Evolutionary conservation across 2,113 vertebrate genomes (phyloP), one percentile per base, ranked within the genome.

Genomic region (Chroicocephalus ridibundus): DNA sequence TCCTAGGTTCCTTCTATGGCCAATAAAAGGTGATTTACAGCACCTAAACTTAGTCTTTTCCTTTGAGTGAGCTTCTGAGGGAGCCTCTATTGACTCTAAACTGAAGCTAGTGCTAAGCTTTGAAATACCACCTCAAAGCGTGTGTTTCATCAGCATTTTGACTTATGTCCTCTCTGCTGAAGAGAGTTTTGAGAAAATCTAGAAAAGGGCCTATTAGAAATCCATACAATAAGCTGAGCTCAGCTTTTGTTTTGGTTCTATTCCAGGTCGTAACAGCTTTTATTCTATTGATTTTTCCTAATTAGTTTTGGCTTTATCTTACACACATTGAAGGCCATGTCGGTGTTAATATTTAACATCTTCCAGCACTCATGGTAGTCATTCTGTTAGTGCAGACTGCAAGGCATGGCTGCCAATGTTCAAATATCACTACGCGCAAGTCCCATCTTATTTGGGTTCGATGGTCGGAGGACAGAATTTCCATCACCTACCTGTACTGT

Each of bases 231-330:
- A 51, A 76, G 18, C 27, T 92, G 62, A 95, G 17, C 4, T 92
- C 79, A 84, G 65, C 26, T 90, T 83, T 83, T n/a, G 1, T 38
- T 88, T 86, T 92, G 16, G 12, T 78, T 82, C 61, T 64, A 26
- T 64, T 92, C 54, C 44, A 62, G 71, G 20, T 65, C 3, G 0
- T 25, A 89, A 68, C 64, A 85, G 64, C 44, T 86, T 94, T 82
- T 65, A 60, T 86, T 78, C n/a, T 38, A 95, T 69, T 66, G 80
- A 88, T 71, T 88, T 93, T 92, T 93, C 60, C 81, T 92, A 95
- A 90, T 82, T 80, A 88, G 44, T 69, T 92, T 83, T 93, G 71
- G 34, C 61, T 86, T 93, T 62, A 44, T 82, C 24, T 88, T 70
- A 36, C 40, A 32, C 34, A 72, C 19, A 44, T 31, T 81, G 88